phyloP scores from a whole-genome alignment of 1,140 invertebrate species.

The Artemia franciscana region DNA sequence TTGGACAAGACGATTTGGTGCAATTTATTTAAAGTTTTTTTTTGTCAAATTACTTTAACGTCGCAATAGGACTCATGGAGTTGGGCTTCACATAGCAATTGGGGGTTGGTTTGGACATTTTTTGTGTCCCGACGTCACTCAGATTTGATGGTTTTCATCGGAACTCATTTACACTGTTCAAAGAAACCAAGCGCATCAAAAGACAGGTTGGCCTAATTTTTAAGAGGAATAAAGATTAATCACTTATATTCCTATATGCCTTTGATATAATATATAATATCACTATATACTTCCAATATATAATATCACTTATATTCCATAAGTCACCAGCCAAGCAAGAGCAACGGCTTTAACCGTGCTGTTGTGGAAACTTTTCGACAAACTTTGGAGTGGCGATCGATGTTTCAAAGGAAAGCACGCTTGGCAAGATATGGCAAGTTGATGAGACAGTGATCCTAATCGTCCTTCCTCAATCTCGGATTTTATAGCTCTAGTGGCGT shows the following conservation, averaged over 20 bases:
- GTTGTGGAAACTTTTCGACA: constrained; percentile 4
- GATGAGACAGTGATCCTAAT: constrained; percentile 21
- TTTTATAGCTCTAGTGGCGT: constrained; percentile 12
- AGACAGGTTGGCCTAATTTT: constrained; percentile 1
- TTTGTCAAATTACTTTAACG: too few relatives aligned
- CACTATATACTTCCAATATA: too few relatives aligned
- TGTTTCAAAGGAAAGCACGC: constrained; percentile 8
- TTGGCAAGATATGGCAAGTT: constrained; percentile 18
- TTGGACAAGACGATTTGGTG: too few relatives aligned
- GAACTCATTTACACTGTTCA: background rate
- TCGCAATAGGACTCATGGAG: too few relatives aligned
- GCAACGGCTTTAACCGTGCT: background rate
- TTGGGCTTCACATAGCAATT: too few relatives aligned
- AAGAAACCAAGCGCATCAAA: background rate
- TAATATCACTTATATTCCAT: too few relatives aligned
- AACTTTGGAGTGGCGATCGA: constrained; percentile 12
- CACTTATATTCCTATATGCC: too few relatives aligned
- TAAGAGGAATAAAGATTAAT: background rate
- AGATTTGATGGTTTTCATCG: background rate
- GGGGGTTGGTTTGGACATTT: background rate
- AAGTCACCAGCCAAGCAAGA: background rate
- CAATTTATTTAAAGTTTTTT: background rate
- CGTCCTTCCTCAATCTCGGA: constrained; percentile 16
- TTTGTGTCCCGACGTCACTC: background rate
- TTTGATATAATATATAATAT: too few relatives aligned